phyloP scores from a whole-genome alignment of 2,113 vertebrate species.

The Mirounga angustirostris region DNA sequence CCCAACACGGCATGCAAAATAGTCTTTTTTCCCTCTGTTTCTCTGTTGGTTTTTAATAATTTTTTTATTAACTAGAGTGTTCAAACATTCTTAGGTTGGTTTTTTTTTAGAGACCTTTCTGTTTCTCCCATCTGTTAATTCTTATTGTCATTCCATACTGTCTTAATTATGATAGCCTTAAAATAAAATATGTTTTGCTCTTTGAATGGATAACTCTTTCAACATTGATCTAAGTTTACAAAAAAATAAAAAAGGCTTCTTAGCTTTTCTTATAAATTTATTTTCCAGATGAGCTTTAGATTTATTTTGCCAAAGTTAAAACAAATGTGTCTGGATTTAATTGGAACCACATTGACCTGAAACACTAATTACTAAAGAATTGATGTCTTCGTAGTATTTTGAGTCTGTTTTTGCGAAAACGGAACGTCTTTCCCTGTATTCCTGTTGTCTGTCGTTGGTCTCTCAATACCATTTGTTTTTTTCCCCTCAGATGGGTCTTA shows the following conservation, averaged over 20 bases:
- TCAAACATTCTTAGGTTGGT: accelerated
- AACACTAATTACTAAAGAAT: neutral
- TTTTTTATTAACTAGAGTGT: too few relatives aligned
- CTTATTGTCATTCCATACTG: neutral
- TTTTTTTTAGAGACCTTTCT: neutral
- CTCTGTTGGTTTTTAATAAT: neutral
- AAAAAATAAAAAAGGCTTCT: neutral
- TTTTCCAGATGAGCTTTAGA: neutral
- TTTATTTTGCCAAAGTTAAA: neutral
- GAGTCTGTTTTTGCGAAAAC: too few relatives aligned
- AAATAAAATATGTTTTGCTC: neutral
- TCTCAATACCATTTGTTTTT: too few relatives aligned
- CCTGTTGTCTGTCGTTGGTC: accelerated
- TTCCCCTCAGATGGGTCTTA: too few relatives aligned
- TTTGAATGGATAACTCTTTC: neutral
- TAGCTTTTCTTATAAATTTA: neutral
- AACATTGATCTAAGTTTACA: neutral
- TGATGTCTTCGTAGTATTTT: neutral
- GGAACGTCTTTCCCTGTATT: neutral
- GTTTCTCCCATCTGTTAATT: neutral
- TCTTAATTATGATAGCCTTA: neutral
- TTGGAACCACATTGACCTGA: neutral
- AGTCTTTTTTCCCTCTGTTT: neutral
- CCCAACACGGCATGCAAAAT: neutral
- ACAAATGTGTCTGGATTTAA: neutral